Base-by-base conservation (phyloP, 2,888 invertebrate genomes). In the Eupithecia dodoneata region DNA sequence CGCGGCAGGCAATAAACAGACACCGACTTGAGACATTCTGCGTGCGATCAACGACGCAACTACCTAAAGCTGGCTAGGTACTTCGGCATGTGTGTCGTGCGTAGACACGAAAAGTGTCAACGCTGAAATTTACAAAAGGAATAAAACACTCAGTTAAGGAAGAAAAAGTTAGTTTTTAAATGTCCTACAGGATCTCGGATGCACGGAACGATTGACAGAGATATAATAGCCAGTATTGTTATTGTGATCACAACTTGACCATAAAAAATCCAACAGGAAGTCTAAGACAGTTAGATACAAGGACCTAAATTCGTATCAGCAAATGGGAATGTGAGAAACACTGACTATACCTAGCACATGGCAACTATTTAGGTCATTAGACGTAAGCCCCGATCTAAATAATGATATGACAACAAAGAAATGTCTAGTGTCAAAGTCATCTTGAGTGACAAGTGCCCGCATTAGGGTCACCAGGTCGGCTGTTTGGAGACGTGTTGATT, bases 361-460 rank as follows among this genome's bases (percentile, higher is more conserved):
- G 15, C n/a, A 7, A n/a, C n/a, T 49, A 67, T 55, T 52, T 45
- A 41, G 75, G 67, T 67, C 71, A 66, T 71, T 72, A 70, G 71
- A 67, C 18, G 30, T 49, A 76, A 59, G 59, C 18, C 7, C 63
- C 55, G 52, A 65, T 63, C 70, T 69, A 71, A 49, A 52, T 71
- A 49, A 74, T 74, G 15, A 72, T 79, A 81, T 74, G 78, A 79
- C 80, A 78, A 82, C 81, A 80, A 76, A 76, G 78, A 70, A 75
- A 71, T 73, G 76, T 74, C 77, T 73, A 59, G 72, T 74, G 75
- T 77, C 79, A 74, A 74, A 78, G 72, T 74, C 75, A 66, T 76
- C 77, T 47, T 80, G 80, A 80, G 71, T 80, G 79, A 81, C 81
- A 76, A 76, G 76, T 63, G 65, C 69, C 72, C 63, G 71, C 49